These are phyloP conservation scores for Hyperoplus lanceolatus DNA, from an alignment of 2,797 vertebrate genomes.

Conservation along the genomic window DNA sequence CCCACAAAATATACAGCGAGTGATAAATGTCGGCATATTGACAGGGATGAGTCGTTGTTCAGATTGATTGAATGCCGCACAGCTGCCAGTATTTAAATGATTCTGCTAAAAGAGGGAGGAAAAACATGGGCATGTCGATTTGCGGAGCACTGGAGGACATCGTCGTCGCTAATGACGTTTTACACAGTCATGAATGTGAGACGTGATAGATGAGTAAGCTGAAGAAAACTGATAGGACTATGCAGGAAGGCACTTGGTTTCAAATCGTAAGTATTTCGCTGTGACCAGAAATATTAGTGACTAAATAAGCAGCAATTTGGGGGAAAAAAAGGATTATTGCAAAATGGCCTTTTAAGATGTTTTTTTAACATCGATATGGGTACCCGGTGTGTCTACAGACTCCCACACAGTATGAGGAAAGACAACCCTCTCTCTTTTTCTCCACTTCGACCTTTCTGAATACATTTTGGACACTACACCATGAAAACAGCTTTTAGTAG, in stretches of 20 bases:
- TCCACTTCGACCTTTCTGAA: too few species aligned
- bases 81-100: constrained; percentile 31
- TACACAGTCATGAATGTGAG: constrained; percentile 4
- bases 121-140: not conserved
- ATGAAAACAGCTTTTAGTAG: too few species aligned
- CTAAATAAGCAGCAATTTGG: not conserved
- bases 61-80: constrained; percentile 42
- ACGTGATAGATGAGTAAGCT: not conserved
- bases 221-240: not conserved
- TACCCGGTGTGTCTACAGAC: too few species aligned
- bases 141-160: constrained; percentile 12
- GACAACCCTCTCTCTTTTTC: too few species aligned
- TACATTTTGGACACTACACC: too few species aligned
- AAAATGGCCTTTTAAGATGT: not conserved
- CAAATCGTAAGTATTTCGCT: not conserved
- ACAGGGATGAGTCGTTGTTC: constrained; percentile 45
- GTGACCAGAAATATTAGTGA: not conserved
- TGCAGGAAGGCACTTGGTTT: not conserved
- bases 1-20: constrained; percentile 19
- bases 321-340: not conserved
- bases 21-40: constrained; percentile 50
- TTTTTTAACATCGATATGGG: too few species aligned
- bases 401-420: too few species aligned
- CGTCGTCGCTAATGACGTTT: constrained; percentile 18
- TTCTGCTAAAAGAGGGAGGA: not conserved